A percentile compares a stretch with the other conserved stretches of the same genome.
Conservation (phyloP, 2,113 vertebrate genomes). For the Noctilio leporinus region DNA sequence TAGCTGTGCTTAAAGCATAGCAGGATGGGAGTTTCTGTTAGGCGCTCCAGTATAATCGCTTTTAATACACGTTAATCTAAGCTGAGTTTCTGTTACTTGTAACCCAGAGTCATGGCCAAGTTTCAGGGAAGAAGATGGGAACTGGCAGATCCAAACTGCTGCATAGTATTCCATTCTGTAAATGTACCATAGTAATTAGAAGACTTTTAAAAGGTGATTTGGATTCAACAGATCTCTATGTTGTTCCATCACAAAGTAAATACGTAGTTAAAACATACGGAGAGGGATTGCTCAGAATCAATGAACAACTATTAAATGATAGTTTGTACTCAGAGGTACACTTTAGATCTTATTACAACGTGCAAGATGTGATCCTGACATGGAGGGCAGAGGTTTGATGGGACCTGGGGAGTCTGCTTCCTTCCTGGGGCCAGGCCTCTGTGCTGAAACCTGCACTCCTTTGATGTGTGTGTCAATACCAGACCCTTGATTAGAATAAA, state of each 20-base stretch:
- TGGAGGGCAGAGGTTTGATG: no score
- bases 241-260: not conserved
- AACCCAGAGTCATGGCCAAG: not conserved
- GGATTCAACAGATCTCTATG: not conserved
- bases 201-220: not conserved
- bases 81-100: not conserved
- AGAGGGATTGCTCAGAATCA: not conserved
- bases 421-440: not conserved
- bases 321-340: not conserved
- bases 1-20: not conserved
- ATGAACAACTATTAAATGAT: not conserved
- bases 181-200: not conserved
- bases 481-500: not conserved
- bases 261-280: not conserved
- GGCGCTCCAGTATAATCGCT: not conserved
- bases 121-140: not conserved
- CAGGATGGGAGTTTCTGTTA: not conserved
- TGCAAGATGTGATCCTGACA: fast-evolving
- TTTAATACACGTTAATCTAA: not conserved
- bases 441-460: not conserved
- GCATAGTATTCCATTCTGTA: no score
- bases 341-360: not conserved
- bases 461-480: no score
- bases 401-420: no score
- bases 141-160: not conserved